Percentiles rank a stretch among this genome's conserved stretches.
These are phyloP conservation scores for Caerostris darwini DNA, from an alignment of 1,140 invertebrate species.

Conservation along the genomic window DNA sequence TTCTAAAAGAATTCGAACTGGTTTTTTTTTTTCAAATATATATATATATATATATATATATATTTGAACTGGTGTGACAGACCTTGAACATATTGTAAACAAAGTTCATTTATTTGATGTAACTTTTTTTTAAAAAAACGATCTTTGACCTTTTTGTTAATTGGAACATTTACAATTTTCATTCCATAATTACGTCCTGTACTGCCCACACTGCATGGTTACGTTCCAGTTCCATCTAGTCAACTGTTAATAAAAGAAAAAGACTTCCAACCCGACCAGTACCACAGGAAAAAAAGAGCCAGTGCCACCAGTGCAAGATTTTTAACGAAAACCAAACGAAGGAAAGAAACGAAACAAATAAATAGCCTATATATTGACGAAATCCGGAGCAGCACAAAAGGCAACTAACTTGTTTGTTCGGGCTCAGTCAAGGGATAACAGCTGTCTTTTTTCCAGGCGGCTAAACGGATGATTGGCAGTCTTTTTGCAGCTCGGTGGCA, in stretches of 20 bases:
- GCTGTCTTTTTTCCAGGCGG: conserved; percentile 76
- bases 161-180: no score
- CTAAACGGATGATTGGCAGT: conserved; percentile 76
- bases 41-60: no score
- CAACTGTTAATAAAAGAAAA: neutral
- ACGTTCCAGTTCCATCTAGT: neutral
- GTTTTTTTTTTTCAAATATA: no score
- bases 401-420: conserved; percentile 74
- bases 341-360: conserved; percentile 42
- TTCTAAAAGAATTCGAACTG: no score
- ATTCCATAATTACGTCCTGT: no score
- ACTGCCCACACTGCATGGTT: neutral
- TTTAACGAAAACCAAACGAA: neutral
- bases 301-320: neutral
- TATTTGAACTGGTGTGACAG: no score
- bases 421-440: conserved; percentile 71
- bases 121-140: no score
- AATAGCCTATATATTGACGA: conserved; percentile 69
- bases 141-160: no score
- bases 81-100: no score
- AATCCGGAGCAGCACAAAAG: conserved; percentile 49
- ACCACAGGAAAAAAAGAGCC: neutral
- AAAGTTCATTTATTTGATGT: no score
- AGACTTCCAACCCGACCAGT: neutral
- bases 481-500: conserved; percentile 64